phyloP scores from a whole-genome alignment of 2,888 invertebrate genomes.

The Rhaphigaster nebulosa region DNA sequence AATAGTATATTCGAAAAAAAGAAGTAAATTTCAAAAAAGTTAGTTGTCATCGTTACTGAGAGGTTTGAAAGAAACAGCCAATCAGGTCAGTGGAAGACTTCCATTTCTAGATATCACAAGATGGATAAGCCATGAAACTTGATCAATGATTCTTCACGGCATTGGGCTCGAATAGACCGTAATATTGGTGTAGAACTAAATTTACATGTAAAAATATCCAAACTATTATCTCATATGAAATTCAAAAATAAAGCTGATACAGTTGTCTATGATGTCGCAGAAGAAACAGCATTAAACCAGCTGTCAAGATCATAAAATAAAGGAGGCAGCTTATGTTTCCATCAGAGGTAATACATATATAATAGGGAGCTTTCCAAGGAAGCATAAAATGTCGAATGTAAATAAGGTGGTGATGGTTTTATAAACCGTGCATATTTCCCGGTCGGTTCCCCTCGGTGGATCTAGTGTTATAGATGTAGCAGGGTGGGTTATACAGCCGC shows the following conservation, averaged over 20 bases:
- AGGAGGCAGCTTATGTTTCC: constrained; percentile 37
- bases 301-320: constrained; percentile 14
- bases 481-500: background rate
- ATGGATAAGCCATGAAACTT: too few species aligned
- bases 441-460: background rate
- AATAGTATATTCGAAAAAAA: too few species aligned
- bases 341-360: constrained; percentile 37
- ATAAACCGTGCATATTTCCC: constrained; percentile 46
- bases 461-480: constrained; percentile 1
- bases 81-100: too few species aligned
- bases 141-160: too few species aligned
- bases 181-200: too few species aligned
- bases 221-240: too few species aligned
- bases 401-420: constrained; percentile 50
- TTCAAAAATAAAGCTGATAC: background rate
- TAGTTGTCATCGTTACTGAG: too few species aligned
- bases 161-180: too few species aligned
- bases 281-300: background rate
- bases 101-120: too few species aligned
- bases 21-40: too few species aligned
- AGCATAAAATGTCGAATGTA: constrained; percentile 42
- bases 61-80: too few species aligned
- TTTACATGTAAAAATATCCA: too few species aligned
- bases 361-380: constrained; percentile 25
- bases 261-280: background rate